Base-by-base conservation (phyloP, 2,888 invertebrate genomes). In the Heliconius hortense region DNA sequence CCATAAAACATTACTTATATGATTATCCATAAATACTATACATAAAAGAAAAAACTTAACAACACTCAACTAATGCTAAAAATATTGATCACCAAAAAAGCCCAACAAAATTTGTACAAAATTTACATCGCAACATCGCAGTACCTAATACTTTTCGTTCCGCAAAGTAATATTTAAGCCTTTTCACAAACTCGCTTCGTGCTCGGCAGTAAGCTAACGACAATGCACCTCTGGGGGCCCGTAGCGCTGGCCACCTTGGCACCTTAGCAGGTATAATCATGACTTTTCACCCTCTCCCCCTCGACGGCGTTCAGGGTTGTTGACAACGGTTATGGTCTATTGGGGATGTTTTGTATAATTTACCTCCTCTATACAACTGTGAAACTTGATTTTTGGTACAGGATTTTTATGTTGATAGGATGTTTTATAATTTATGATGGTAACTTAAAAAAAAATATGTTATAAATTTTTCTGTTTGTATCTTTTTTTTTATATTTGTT, bases 211-310 rank as follows among this genome's bases (percentile, higher is more conserved):
- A 48, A 48, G 48, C 48, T 28, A 67, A 59, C 73, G 28, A 48
- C 53, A 53, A 64, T 28, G 39, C 13, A 24, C 13, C 69, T 64
- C 74, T 24, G 13, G 74, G 63, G 74, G 39, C 69, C 68, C 53
- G 64, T 70, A 39, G 67, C 53, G 62, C 69, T 21, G 53, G 26
- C 62, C 53, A 56, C 63, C 31, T 63, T 60, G 31, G 67, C 67
- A 74, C 24, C 73, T 66, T 26, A 53, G 39, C 74, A 74, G 74
- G 74, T 74, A 67, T 73, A 73, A 68, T n/a, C 68, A 39, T 74
- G 26, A 56, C 53, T 56, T 70, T 74, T 70, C 39, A 69, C 63
- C 63, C 24, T 24, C 60, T 24, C 39, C 53, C 70, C 70, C 69
- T 26, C 7, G 39, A n/a, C 26, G 53, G 39, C 56, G 11, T 8